Evolutionary conservation across 2,113 vertebrate genomes (phyloP), one percentile per base, ranked within the genome.

Genomic region (Caloenas nicobarica): DNA sequence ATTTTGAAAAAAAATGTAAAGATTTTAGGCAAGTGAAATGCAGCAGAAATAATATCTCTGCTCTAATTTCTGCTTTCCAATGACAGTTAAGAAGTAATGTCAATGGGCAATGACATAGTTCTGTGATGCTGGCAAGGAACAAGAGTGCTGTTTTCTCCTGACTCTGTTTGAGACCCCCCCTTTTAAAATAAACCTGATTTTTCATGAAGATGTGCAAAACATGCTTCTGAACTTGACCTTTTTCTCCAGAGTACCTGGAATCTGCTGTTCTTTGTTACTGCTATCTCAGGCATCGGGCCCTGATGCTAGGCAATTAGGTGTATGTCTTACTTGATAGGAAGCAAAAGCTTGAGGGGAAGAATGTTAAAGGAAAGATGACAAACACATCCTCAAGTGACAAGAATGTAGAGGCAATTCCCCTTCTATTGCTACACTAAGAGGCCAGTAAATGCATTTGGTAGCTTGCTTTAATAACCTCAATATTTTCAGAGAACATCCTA

Each of bases 401-500:
- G 34, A 48, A 72, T 34, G 5, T 66, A 51, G 34, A 58, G 22
- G 3, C 48, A 53, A 4, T 77, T 51, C 14, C 7, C 7, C 31
- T 62, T 86, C 7, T 80, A 3, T 11, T 48, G n/a, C 21, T 68
- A 0, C 28, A 5, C 16, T 33, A 25, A 33, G 42, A 26, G 56
- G 18, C 38, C 5, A 1, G 3, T 56, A 66, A 84, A 16, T 65
- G 4, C 16, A 8, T 65, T 57, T 72, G 21, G 5, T 89, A 46
- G 8, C 33, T 92, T 58, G 19, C 16, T 90, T 68, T 82, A 89
- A 85, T 91, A 57, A 38, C 44, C 31, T 91, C 57, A 46, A 82
- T 94, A 3, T 86, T 97, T 96, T 79, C 96, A 99, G 99, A 98
- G 99, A 71, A 99, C 99, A 0, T 99, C 99, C 0, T 99, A 99